Evolutionary conservation across 2,888 invertebrate species (phyloP), one percentile per base, ranked within the genome.

Genomic region (Eupithecia dodoneata): DNA sequence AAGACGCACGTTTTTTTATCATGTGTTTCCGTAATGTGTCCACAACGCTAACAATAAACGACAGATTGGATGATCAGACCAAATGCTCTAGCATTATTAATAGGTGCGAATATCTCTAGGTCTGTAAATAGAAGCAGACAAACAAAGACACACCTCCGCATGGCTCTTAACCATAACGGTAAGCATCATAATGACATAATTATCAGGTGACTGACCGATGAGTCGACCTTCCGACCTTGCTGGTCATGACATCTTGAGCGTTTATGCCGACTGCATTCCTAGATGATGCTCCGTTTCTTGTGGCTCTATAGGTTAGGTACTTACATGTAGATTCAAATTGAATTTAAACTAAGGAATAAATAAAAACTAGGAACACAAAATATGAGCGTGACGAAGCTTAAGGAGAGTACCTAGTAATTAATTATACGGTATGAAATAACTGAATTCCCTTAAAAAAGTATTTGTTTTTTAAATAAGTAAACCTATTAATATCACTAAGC

Each of bases 151-250:
- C 67, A 63, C 30, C 72, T 30, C 75, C 73, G 0, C 63, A 69
- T 65, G 70, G 45, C 15, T 71, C 47, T 67, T 67, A 78, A 76
- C 73, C 73, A 78, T 78, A 78, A 75, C 73, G 70, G 74, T 63
- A 74, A 47, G 10, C 72, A 42, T 78, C 72, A 71, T 73, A 66
- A 73, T 78, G 76, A 72, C 75, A 72, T 78, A 73, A 78, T 78
- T 72, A 74, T 73, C 65, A 67, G 78, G 75, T 78, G 78, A 78
- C 30, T 72, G 78, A 74, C 78, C 78, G 78, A 71, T 52, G 69
- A 10, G 41, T 63, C 63, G 63, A 63, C 30, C 75, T 71, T 55
- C 47, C 69, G 49, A 69, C 73, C 75, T 78, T 78, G 52, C 7
- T 47, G 45, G 66, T 49, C 44, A 69, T 76, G 63, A 65, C 70